These are phyloP conservation scores for Odontesthes bonariensis DNA, from an alignment of 2,113 vertebrate genomes.

Conservation along the genomic window DNA sequence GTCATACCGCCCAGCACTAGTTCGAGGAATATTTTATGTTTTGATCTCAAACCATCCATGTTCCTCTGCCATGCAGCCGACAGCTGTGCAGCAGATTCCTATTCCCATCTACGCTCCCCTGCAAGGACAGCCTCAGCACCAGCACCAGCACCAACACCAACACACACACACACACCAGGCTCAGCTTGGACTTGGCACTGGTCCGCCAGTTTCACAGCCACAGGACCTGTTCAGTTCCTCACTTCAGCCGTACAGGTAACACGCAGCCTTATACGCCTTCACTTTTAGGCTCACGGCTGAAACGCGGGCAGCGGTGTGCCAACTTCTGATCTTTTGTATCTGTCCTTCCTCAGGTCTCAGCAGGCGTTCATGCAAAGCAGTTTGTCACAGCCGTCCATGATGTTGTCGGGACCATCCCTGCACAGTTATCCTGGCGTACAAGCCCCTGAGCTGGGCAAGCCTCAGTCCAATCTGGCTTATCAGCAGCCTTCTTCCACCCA, in stretches of 20 bases:
- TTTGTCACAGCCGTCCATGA: slow-evolving; percentile 95
- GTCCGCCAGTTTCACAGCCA: slow-evolving; percentile 93
- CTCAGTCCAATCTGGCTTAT: slow-evolving; percentile 93
- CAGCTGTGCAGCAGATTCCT: slow-evolving; percentile 96
- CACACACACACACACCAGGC: slow-evolving; percentile 84
- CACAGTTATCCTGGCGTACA: slow-evolving; percentile 96
- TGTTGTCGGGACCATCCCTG: slow-evolving; percentile 93
- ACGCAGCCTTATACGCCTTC: not conserved
- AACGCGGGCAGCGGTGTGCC: not conserved
- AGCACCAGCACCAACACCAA: slow-evolving; percentile 77
- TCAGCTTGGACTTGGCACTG: slow-evolving; percentile 90
- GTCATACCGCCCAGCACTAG: too few relatives aligned
- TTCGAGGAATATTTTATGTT: too few relatives aligned
- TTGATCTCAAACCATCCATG: not conserved
- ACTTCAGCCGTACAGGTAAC: slow-evolving; percentile 93
- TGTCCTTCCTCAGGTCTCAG: slow-evolving; percentile 87
- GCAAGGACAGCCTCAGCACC: slow-evolving; percentile 92
- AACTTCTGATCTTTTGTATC: not conserved
- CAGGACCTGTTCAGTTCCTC: slow-evolving; percentile 96
- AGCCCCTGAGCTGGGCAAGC: slow-evolving; percentile 93
- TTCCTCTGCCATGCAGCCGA: slow-evolving; percentile 77
- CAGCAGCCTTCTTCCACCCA: slow-evolving; percentile 96
- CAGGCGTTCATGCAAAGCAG: slow-evolving; percentile 98
- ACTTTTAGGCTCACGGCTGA: not conserved
- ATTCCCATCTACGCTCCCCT: slow-evolving; percentile 97